These are phyloP conservation scores for Promerops cafer DNA, from an alignment of 2,113 vertebrate species.

Conservation along the genomic window DNA sequence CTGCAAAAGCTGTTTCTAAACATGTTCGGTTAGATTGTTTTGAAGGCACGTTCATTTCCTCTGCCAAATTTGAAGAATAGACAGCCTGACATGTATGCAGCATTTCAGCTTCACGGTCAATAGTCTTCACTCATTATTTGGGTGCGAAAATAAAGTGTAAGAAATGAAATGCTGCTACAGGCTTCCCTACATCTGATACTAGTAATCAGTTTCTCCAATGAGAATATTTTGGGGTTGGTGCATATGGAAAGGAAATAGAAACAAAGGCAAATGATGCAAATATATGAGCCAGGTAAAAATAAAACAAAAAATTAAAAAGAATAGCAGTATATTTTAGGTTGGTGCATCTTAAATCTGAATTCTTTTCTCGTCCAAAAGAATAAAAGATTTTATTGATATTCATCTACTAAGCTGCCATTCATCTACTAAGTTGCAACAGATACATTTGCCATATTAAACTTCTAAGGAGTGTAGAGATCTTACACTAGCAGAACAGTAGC, in stretches of 20 bases:
- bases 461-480: neutral
- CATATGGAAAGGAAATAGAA: neutral
- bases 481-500: conserved; percentile 40
- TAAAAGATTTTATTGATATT: neutral
- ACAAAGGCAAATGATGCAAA: neutral
- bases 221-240: neutral
- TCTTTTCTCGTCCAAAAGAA: neutral
- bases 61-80: conserved; percentile 38
- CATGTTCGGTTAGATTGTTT: neutral
- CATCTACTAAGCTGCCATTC: neutral
- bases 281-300: neutral
- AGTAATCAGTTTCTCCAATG: neutral
- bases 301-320: neutral
- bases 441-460: neutral
- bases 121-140: conserved; percentile 21
- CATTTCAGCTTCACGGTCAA: conserved; percentile 31
- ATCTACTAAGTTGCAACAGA: neutral
- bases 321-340: neutral
- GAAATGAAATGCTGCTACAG: conserved; percentile 6
- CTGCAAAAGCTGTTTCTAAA: conserved; percentile 9
- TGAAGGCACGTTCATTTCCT: neutral
- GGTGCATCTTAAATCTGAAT: neutral
- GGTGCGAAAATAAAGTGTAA: conserved; percentile 32
- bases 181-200: neutral
- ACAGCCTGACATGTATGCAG: conserved; percentile 11